phyloP scores from a whole-genome alignment of 2,797 vertebrate species.

The Bradypus variegatus region DNA sequence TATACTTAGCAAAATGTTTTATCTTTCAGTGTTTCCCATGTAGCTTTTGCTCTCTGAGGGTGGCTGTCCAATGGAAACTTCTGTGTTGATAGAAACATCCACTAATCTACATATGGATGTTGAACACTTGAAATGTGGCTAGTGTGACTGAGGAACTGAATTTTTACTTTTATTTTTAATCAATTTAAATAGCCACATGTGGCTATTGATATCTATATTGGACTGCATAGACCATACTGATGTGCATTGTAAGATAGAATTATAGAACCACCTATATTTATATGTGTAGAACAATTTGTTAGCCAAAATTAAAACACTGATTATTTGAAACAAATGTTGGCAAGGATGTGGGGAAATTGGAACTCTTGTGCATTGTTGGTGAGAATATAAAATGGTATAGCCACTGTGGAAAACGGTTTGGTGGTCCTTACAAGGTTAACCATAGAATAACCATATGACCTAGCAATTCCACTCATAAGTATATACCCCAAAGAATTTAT shows the following conservation, averaged over 20 bases:
- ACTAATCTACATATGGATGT: neutral
- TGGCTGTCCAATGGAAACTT: neutral
- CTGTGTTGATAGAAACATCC: neutral
- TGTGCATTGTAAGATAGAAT: slow-evolving; percentile 12
- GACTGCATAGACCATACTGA: neutral
- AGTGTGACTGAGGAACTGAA: neutral
- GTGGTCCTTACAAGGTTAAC: too few species aligned
- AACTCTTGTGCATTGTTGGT: too few species aligned
- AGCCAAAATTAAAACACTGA: slow-evolving; percentile 19
- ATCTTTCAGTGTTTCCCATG: neutral
- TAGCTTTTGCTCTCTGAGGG: slow-evolving; percentile 6
- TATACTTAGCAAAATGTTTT: slow-evolving; percentile 16
- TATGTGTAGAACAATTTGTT: slow-evolving; percentile 23
- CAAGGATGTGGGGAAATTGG: too few species aligned
- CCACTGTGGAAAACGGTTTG: too few species aligned
- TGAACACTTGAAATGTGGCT: slow-evolving; percentile 14
- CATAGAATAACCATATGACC: too few species aligned
- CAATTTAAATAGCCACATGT: slow-evolving; percentile 4
- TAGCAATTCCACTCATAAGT: too few species aligned
- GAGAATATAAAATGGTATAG: too few species aligned
- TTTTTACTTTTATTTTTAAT: slow-evolving; percentile 26
- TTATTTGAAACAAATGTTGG: neutral
- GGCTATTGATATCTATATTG: neutral
- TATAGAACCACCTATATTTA: neutral
- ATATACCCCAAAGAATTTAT: too few species aligned